A percentile compares a stretch with the other conserved stretches of the same genome.
Evolutionary conservation across 2,113 vertebrate genomes (phyloP).

Genomic region (Scopus umbretta): DNA sequence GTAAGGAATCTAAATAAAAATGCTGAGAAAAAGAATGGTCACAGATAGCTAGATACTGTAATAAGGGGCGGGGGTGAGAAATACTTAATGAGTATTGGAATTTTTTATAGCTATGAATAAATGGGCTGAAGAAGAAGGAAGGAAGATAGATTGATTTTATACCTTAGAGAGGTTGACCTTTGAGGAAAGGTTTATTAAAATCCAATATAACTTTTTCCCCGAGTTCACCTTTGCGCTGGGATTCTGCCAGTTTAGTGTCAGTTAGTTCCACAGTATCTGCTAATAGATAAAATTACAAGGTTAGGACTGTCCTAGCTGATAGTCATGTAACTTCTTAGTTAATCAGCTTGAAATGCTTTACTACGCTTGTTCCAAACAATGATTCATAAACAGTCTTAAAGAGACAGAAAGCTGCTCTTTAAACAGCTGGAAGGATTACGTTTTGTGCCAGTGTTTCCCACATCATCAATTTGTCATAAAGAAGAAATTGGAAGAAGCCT

Average conservation of each 20-base stretch:
- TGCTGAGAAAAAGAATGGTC: neutral
- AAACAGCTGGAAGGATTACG: neutral
- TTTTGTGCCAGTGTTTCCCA: neutral
- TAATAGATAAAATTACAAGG: neutral
- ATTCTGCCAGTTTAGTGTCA: neutral
- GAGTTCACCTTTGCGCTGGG: neutral
- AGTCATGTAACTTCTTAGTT: neutral
- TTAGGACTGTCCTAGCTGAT: neutral
- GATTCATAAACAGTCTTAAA: neutral
- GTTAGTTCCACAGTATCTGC: neutral
- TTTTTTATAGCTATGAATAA: constrained; percentile 4
- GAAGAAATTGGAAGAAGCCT: neutral
- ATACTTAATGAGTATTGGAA: neutral
- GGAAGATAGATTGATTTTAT: constrained; percentile 19
- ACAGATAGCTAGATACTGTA: neutral
- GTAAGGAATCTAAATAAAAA: neutral
- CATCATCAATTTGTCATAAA: neutral
- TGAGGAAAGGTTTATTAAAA: constrained; percentile 49
- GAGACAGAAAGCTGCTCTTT: neutral
- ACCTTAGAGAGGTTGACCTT: neutral
- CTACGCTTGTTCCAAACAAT: neutral
- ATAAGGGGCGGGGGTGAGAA: neutral
- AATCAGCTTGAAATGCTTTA: neutral
- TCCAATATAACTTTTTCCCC: neutral
- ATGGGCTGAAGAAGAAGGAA: neutral